A percentile compares a stretch with the other conserved stretches of the same genome.
Evolutionary conservation across 2,888 invertebrate genomes (phyloP).

Genomic region (Pogonocherus hispidulus): DNA sequence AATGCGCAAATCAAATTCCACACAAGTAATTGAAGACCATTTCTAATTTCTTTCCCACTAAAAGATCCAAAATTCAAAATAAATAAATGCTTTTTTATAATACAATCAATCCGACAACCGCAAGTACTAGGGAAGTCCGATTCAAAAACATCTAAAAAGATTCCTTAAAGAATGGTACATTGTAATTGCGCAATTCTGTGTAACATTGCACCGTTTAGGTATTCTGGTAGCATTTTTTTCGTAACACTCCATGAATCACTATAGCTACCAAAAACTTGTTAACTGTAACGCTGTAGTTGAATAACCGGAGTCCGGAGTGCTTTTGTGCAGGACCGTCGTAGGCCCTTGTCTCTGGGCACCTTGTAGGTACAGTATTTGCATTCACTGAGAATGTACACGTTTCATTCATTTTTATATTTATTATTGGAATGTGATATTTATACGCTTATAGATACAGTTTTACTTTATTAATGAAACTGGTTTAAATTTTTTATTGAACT

Average conservation of each 20-base stretch:
- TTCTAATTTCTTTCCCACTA: background rate
- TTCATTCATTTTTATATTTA: too few relatives aligned
- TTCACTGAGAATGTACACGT: too few relatives aligned
- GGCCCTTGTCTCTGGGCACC: too few relatives aligned
- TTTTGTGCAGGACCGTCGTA: background rate
- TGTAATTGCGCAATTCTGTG: slow-evolving; percentile 48
- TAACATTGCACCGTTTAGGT: slow-evolving; percentile 40
- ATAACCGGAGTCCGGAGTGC: slow-evolving; percentile 29
- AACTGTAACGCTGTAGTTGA: slow-evolving; percentile 41
- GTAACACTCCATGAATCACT: slow-evolving; percentile 44
- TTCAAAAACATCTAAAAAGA: slow-evolving; percentile 6
- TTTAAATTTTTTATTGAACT: too few relatives aligned
- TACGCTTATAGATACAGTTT: too few relatives aligned
- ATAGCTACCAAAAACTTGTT: slow-evolving; percentile 42
- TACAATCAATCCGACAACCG: slow-evolving; percentile 9
- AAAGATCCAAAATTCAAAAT: background rate
- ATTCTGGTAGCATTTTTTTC: slow-evolving; percentile 31
- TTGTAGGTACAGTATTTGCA: too few relatives aligned
- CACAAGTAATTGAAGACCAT: background rate
- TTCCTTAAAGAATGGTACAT: slow-evolving; percentile 26
- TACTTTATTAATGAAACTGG: too few relatives aligned
- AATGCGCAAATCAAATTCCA: background rate
- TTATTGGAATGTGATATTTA: too few relatives aligned
- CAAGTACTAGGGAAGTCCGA: slow-evolving; percentile 19
- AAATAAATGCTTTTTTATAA: background rate